Evolutionary conservation across 2,113 vertebrate genomes (phyloP), one percentile per base, ranked within the genome.

Genomic region (Oryzias melastigma): DNA sequence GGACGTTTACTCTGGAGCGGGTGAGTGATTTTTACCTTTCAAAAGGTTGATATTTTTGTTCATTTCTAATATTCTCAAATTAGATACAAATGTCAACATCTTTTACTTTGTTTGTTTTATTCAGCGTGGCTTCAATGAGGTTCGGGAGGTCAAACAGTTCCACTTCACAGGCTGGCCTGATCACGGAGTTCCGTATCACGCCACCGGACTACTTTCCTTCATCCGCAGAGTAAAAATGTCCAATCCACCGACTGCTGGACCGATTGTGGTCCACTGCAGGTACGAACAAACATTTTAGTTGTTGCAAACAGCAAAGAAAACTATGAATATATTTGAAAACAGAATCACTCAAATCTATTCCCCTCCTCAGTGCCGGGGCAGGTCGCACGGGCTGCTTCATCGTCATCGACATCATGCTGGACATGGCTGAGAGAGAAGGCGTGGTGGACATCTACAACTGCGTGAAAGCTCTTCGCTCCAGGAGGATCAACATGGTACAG

Each of bases 391-490:
- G 97, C 68, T 99, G 97, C 64, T 98, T 98, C 71, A 99, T 98
- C 5, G 97, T 99, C 74, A 99, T 99, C 0, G 97, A 99, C 85
- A 99, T 99, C 85, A 99, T 99, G 97, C 65, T 99, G 88, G 97
- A 99, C 81, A 99, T 99, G 97, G 97, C 97, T 3, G 97, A 98
- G 89, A 90, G 97, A 81, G 97, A 99, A 88, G 97, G 97, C 1
- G 96, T 99, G 27, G 96, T 99, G 48, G 97, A 99, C 77, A 99
- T 99, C 90, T 99, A 99, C 90, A 99, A 99, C 90, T 99, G 97
- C 45, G 97, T 99, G 79, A 98, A 98, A 90, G 97, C 96, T 17
- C 91, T 99, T 56, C 89, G 97, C 65, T 98, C 97, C 43, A 91
- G 97, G 20, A 94, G 97, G 73, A 98, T 99, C 92, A 99, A 99